Conservation (phyloP, 2,797 vertebrate genomes). For the Chloroceryle amazona region DNA sequence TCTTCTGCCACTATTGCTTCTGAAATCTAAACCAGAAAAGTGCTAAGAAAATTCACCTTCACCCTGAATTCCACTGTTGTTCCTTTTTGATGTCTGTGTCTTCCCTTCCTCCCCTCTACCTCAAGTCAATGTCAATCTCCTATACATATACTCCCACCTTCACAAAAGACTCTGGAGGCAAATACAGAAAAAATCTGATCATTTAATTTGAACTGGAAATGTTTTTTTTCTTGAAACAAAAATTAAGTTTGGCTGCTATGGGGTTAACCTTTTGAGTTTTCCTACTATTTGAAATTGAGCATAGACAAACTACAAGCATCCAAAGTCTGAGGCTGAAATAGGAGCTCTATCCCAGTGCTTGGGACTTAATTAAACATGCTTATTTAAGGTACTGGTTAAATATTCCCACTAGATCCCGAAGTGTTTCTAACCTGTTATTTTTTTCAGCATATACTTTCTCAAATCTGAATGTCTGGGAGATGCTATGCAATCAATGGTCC, state of each 20-base stretch:
- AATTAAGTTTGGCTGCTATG: background rate
- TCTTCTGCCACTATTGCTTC: constrained; percentile 98
- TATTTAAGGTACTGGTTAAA: constrained; percentile 24
- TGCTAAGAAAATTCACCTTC: constrained; percentile 23
- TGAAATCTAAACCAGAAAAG: constrained; percentile 84
- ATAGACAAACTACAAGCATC: background rate
- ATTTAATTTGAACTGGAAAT: constrained; percentile 19
- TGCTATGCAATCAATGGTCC: constrained; percentile 77
- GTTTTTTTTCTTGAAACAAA: background rate
- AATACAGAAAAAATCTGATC: background rate
- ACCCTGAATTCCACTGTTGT: constrained; percentile 3
- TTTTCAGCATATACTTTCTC: constrained; percentile 79
- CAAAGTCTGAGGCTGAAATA: background rate
- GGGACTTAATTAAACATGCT: background rate
- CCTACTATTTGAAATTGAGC: background rate
- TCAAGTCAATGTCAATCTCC: constrained; percentile 26
- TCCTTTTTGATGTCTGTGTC: constrained; percentile 46
- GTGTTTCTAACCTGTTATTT: constrained; percentile 76
- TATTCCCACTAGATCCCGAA: constrained; percentile 59
- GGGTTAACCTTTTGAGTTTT: background rate
- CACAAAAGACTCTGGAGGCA: constrained; percentile 13
- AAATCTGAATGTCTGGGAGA: constrained; percentile 78
- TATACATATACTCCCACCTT: background rate
- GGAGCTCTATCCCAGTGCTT: background rate
- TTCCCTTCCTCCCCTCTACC: constrained; percentile 1